These are phyloP conservation scores for Spea multiplicata DNA, from an alignment of 2,113 vertebrate genomes.

Conservation along the genomic window DNA sequence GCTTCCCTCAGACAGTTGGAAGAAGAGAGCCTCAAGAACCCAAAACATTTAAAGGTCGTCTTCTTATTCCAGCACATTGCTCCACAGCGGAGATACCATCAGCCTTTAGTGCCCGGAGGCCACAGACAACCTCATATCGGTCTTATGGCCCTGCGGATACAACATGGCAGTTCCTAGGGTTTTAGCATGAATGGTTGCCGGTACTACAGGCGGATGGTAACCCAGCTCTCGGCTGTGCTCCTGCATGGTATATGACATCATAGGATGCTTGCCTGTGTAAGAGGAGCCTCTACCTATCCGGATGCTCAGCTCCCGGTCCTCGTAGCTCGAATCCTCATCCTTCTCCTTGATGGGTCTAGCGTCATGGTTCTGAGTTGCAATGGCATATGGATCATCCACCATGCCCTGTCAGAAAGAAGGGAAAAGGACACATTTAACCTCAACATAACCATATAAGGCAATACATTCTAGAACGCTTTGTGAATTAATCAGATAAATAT, in stretches of 20 bases:
- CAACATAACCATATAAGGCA: too few relatives aligned
- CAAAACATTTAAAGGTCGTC: too few relatives aligned
- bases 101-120: not conserved
- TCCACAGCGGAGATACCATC: not conserved
- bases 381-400: constrained; percentile 13
- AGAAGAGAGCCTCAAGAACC: not conserved
- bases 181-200: too few relatives aligned
- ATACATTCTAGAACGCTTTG: too few relatives aligned
- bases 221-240: not conserved
- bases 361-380: not conserved
- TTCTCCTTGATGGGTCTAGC: constrained; percentile 27
- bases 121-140: too few relatives aligned
- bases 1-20: not conserved
- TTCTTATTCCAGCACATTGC: too few relatives aligned
- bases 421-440: not conserved
- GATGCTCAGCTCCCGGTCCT: constrained; percentile 34
- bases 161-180: too few relatives aligned
- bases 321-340: constrained; percentile 15
- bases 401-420: constrained; percentile 9
- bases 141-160: too few relatives aligned
- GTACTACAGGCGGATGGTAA: not conserved
- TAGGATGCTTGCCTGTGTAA: constrained; percentile 42
- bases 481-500: too few relatives aligned
- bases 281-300: constrained; percentile 41
- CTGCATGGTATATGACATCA: constrained; percentile 40